A percentile compares a stretch with the other conserved stretches of the same genome.
phyloP scores from a whole-genome alignment of 2,797 vertebrate species.

The Erpetoichthys calabaricus region DNA sequence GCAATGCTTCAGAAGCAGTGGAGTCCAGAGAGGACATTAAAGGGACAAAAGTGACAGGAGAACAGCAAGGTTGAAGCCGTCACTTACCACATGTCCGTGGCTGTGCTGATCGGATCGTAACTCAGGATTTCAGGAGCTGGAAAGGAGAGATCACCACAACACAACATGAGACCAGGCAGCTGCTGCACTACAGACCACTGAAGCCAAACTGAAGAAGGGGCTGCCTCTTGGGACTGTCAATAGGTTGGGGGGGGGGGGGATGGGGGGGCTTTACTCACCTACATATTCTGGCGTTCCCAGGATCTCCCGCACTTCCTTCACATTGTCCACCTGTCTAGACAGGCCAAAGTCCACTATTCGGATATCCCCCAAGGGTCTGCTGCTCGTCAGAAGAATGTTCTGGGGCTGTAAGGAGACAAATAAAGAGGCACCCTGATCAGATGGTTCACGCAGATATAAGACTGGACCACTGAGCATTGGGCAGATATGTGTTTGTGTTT shows the following conservation, averaged over 20 bases:
- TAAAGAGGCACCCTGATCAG: too few relatives aligned
- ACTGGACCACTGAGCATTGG: too few relatives aligned
- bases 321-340: constrained; percentile 52
- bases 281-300: constrained; percentile 69
- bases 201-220: background rate
- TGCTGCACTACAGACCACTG: background rate
- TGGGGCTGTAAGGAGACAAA: constrained; percentile 45
- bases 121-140: constrained; percentile 65
- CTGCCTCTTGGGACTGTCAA: background rate
- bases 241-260: too few relatives aligned
- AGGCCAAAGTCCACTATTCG: constrained; percentile 70
- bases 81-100: constrained; percentile 73
- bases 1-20: too few relatives aligned
- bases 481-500: too few relatives aligned
- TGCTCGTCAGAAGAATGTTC: constrained; percentile 62
- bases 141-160: constrained; percentile 13
- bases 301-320: constrained; percentile 60
- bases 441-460: too few relatives aligned
- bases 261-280: constrained; percentile 41
- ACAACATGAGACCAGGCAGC: background rate
- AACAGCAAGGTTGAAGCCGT: background rate
- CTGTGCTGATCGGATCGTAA: constrained; percentile 64
- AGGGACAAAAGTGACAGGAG: background rate
- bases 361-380: constrained; percentile 60
- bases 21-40: too few relatives aligned